These are phyloP conservation scores for Tangara arthus DNA, from an alignment of 2,797 vertebrate species.

Conservation along the genomic window DNA sequence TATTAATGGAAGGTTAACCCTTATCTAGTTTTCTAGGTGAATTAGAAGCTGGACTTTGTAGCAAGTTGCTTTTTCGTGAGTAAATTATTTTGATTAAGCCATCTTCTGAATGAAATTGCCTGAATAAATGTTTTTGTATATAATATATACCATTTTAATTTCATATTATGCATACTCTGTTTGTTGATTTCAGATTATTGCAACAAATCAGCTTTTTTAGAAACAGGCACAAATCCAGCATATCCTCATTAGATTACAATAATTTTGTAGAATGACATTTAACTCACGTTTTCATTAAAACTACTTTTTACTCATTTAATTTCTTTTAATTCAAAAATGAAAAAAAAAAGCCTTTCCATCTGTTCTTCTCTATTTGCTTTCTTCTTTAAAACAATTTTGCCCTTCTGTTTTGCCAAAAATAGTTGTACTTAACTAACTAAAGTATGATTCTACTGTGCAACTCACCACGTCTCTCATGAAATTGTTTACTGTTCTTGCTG, in stretches of 20 bases:
- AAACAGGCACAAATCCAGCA: neutral
- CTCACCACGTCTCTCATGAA: neutral
- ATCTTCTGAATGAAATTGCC: neutral
- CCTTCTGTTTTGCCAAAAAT: slow-evolving; percentile 69
- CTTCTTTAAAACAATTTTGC: slow-evolving; percentile 62
- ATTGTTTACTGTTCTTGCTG: slow-evolving; percentile 7
- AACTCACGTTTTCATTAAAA: slow-evolving; percentile 35
- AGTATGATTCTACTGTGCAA: slow-evolving; percentile 31
- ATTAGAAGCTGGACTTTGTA: neutral
- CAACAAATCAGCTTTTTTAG: neutral
- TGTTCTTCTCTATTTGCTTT: slow-evolving; percentile 55
- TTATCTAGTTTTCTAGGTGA: neutral
- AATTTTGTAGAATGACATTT: slow-evolving; percentile 17
- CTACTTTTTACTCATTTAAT: slow-evolving; percentile 16
- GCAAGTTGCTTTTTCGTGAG: neutral
- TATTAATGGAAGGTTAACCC: neutral
- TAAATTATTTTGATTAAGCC: neutral
- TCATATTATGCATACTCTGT: neutral
- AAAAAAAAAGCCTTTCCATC: slow-evolving; percentile 52
- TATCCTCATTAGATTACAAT: slow-evolving; percentile 22
- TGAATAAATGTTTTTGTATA: neutral
- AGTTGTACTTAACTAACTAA: slow-evolving; percentile 63
- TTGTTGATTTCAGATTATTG: slow-evolving; percentile 4
- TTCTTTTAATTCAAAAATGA: slow-evolving; percentile 45
- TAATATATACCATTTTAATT: neutral